A percentile compares a stretch with the other conserved stretches of the same genome.
These are phyloP conservation scores for Emydoidea blandingii DNA, from an alignment of 2,797 vertebrate species.

Conservation along the genomic window DNA sequence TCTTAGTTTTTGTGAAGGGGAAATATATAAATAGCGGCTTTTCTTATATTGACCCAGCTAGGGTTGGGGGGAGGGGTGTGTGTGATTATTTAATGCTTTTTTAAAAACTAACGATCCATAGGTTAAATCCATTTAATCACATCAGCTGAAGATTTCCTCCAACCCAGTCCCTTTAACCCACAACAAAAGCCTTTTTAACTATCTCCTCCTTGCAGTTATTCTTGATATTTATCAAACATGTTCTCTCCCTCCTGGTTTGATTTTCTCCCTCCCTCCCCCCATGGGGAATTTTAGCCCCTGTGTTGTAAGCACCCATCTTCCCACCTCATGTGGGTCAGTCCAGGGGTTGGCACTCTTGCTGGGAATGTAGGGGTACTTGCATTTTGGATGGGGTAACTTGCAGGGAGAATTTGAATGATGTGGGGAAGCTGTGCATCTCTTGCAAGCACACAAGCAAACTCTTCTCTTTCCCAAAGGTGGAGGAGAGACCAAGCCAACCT, in stretches of 20 bases:
- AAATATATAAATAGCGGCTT: background rate
- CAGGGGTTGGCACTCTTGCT: background rate
- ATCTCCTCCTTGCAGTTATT: background rate
- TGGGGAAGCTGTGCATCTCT: background rate
- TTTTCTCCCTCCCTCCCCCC: background rate
- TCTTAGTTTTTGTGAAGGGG: background rate
- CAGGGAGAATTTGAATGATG: background rate
- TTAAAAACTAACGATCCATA: background rate
- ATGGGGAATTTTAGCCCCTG: background rate
- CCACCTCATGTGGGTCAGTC: background rate
- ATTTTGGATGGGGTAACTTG: background rate
- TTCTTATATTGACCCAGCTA: background rate
- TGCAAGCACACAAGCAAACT: background rate
- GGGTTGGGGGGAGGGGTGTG: fast-evolving
- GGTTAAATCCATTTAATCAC: background rate
- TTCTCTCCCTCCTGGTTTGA: background rate
- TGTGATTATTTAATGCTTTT: background rate
- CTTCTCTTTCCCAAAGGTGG: background rate
- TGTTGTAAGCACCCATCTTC: background rate
- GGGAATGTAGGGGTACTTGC: background rate
- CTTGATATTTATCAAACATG: background rate
- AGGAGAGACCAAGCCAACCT: background rate
- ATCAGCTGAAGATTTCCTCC: too few relatives aligned
- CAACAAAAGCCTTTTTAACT: background rate
- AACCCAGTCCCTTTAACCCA: background rate